These are phyloP conservation scores for Furnarius figulus DNA, from an alignment of 2,113 vertebrate genomes.

Conservation along the genomic window DNA sequence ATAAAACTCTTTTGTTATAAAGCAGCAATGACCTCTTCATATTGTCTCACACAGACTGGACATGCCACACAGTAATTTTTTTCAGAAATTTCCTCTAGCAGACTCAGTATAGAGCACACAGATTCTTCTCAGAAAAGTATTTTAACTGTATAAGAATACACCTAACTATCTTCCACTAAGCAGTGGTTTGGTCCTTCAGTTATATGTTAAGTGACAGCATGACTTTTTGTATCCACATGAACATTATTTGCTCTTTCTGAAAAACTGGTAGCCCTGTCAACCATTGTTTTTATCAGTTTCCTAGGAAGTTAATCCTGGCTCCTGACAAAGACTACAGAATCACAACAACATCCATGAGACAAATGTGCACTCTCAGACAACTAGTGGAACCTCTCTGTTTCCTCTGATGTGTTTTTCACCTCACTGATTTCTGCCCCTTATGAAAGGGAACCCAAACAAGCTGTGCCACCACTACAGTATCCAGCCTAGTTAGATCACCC, in stretches of 20 bases:
- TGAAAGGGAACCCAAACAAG: neutral
- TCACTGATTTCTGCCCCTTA: neutral
- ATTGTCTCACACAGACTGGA: neutral
- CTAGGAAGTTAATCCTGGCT: neutral
- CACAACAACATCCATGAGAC: neutral
- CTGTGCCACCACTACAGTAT: neutral
- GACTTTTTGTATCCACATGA: neutral
- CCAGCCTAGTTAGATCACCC: neutral
- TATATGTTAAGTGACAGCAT: neutral
- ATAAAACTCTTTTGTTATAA: neutral
- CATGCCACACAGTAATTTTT: neutral
- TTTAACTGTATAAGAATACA: neutral
- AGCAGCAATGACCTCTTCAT: neutral
- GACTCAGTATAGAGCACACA: neutral
- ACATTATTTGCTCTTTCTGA: neutral
- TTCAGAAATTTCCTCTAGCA: neutral
- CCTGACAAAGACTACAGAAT: neutral
- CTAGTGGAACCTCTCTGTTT: neutral
- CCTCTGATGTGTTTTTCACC: neutral
- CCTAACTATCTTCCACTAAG: neutral
- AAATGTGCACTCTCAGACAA: neutral
- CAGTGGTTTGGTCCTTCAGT: neutral
- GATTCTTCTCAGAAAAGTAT: neutral
- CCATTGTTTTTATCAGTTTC: neutral
- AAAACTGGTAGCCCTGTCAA: neutral